Evolutionary conservation across 2,113 vertebrate genomes (phyloP).

Genomic region (Mesitornis unicolor): DNA sequence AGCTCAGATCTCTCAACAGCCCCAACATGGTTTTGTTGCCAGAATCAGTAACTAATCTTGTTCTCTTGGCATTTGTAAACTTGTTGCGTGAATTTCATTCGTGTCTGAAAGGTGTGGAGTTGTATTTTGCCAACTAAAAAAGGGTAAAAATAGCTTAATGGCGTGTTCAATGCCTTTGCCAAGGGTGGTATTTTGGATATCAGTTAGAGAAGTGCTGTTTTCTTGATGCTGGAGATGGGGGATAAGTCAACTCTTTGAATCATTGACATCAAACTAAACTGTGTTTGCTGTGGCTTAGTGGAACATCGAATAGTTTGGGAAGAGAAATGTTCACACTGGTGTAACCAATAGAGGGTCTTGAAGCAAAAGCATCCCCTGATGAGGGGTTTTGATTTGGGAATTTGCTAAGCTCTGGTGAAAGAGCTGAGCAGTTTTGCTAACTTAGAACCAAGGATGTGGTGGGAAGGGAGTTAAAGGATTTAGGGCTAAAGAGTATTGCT

Average conservation of each 20-base stretch:
- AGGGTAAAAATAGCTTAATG: neutral
- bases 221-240: neutral
- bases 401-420: neutral
- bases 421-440: neutral
- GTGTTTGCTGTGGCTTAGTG: neutral
- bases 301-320: neutral
- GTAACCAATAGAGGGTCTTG: neutral
- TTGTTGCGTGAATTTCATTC: neutral
- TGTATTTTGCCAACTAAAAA: no score
- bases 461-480: neutral
- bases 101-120: neutral
- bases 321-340: rapidly evolving
- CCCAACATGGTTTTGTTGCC: neutral
- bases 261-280: neutral
- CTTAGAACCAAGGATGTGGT: neutral
- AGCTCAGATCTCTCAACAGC: neutral
- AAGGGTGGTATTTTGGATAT: neutral
- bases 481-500: neutral
- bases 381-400: neutral
- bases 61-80: neutral
- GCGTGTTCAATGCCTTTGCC: neutral
- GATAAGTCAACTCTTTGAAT: neutral
- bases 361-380: neutral
- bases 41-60: neutral
- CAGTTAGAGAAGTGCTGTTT: neutral